These are phyloP conservation scores for Chalcosyrphus nemorum DNA, from an alignment of 2,888 invertebrate species.

Conservation along the genomic window DNA sequence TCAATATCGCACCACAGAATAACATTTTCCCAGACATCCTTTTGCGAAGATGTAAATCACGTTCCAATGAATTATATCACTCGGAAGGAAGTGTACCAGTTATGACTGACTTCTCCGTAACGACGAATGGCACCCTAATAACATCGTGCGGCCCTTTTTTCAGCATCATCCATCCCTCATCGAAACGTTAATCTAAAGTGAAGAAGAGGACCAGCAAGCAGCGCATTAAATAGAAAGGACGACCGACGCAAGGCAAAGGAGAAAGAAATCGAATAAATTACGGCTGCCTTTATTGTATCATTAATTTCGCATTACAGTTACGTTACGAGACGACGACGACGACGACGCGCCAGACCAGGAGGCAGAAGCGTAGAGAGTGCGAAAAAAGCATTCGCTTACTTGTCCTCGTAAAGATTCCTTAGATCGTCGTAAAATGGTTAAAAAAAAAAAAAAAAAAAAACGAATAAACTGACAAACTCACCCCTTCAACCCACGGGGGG, in stretches of 20 bases:
- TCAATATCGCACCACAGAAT: slow-evolving; percentile 25
- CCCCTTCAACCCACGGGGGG: slow-evolving; percentile 12
- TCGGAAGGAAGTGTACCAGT: slow-evolving; percentile 63
- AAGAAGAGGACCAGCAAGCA: not conserved
- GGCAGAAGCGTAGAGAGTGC: not conserved
- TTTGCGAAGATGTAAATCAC: slow-evolving; percentile 47
- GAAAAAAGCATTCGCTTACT: not conserved
- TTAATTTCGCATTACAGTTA: slow-evolving; percentile 59
- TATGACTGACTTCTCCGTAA: slow-evolving; percentile 50
- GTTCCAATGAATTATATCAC: slow-evolving; percentile 53
- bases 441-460: not conserved
- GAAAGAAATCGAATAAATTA: slow-evolving; percentile 51
- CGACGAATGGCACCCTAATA: slow-evolving; percentile 39
- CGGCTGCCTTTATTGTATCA: slow-evolving; percentile 52
- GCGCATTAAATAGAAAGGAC: not conserved
- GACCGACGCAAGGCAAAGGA: not conserved
- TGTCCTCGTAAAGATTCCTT: not conserved
- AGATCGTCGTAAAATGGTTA: slow-evolving; percentile 18
- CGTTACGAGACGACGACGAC: slow-evolving; percentile 30
- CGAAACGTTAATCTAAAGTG: slow-evolving; percentile 31
- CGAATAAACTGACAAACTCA: slow-evolving; percentile 16
- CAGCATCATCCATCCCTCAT: not conserved
- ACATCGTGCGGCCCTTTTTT: not conserved
- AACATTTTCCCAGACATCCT: slow-evolving; percentile 18
- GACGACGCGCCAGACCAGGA: slow-evolving; percentile 28